Evolutionary conservation across 2,888 invertebrate species (phyloP).

Genomic region (Agrochola litura): DNA sequence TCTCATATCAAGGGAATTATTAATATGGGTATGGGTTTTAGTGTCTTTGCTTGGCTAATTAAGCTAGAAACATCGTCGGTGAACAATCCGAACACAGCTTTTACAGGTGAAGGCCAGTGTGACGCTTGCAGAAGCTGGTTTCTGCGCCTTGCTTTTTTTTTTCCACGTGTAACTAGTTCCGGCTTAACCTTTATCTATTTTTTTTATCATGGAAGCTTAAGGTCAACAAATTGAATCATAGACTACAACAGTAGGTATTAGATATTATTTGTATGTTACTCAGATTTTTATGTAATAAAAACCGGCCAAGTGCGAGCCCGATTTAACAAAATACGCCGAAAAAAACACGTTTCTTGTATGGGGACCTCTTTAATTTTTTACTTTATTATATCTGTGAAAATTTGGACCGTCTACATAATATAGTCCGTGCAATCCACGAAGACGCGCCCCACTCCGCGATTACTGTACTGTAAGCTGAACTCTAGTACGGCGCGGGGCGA

Average conservation of each 20-base stretch:
- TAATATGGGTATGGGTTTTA: background rate
- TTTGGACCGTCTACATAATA: too few species aligned
- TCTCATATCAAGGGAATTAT: background rate
- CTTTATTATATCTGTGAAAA: too few species aligned
- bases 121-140: constrained; percentile 28
- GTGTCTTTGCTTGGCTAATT: background rate
- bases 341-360: too few species aligned
- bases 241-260: background rate
- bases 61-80: background rate
- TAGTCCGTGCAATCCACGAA: too few species aligned
- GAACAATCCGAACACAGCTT: constrained; percentile 3
- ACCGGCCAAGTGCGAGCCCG: too few species aligned
- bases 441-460: too few species aligned
- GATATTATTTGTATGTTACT: background rate
- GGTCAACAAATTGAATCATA: constrained; percentile 9
- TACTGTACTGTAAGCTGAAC: too few species aligned
- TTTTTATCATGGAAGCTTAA: background rate
- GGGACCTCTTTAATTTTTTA: too few species aligned
- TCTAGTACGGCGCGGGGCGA: too few species aligned
- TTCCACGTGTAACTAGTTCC: constrained; percentile 14
- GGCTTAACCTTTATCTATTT: background rate
- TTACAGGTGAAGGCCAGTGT: constrained; percentile 34
- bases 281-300: background rate
- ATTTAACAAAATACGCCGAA: too few species aligned
- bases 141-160: constrained; percentile 20